Evolutionary conservation across 2,888 invertebrate genomes (phyloP), one percentile per base, ranked within the genome.

Genomic region (Aphidoletes aphidimyza): DNA sequence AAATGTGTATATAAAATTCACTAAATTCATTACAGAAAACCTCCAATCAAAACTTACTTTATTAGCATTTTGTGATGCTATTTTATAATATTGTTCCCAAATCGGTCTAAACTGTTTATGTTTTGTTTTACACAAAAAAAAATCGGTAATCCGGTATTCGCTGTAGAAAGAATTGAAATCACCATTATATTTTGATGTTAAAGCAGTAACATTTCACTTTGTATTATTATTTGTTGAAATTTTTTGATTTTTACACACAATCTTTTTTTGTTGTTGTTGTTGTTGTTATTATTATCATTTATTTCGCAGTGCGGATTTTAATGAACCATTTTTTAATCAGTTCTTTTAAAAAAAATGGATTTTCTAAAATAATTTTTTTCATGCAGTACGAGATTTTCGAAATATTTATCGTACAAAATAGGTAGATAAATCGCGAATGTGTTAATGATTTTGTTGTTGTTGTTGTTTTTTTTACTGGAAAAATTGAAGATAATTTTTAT

Each of bases 141-240:
- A n/a, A n/a, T n/a, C n/a, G 14, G 34, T 69, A 69, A 69, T 69
- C 69, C 69, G 69, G 69, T 69, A 69, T 69, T 30, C 14, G 11
- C 69, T 69, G 69, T 30, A 69, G 69, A 69, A 69, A 69, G 30
- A 69, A 69, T 69, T 69, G 69, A 69, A 69, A 69, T 69, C 34
- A 30, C 69, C 34, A 34, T 69, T 30, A 30, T 69, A 47, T 47
- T 30, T 69, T n/a, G 9, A 26, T 22, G 2, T 34, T 69, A 1
- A 14, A 30, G 26, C 11, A 22, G 22, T 39, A 11, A 11, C 39
- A 39, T 39, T 39, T 39, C 11, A 8, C 39, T 39, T 39, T 39
- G 5, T 39, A 11, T 39, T 39, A 8, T 8, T 8, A 39, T 39
- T 8, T n/a, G n/a, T n/a, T 22, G n/a, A 54, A 3, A 8, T 22